Evolutionary conservation across 2,797 vertebrate genomes (phyloP), one percentile per base, ranked within the genome.

Genomic region (Labroides dimidiatus): DNA sequence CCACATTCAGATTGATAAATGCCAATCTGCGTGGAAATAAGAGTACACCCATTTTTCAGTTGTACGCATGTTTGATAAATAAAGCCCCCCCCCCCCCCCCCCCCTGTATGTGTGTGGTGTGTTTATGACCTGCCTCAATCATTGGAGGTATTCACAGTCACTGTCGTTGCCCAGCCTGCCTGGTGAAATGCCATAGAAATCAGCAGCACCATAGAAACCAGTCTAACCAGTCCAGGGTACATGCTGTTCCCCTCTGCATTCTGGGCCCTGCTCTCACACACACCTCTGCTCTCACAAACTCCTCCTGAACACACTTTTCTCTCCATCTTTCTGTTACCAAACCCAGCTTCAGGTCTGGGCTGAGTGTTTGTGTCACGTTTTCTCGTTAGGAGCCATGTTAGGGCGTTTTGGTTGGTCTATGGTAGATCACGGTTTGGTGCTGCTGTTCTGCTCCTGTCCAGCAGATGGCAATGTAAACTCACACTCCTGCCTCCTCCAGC

Each of bases 181-280:
- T 72, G 69, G 62, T 66, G 65, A 59, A 61, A 42, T 10, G 50
- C 84, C 84, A 82, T 68, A 82, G 72, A 72, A 80, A 85, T 81
- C 72, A 68, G 58, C 47, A 57, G 77, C 65, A 16, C 86, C 81
- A 82, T 79, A 83, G 80, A 84, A 89, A 89, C 84, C 87, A 82
- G 77, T 72, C 45, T 0, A 72, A 70, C 83, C 81, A 61, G 80
- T 84, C 63, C 57, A 42, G 80, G 53, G 64, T 64, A 75, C 81
- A 72, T 12, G 0, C 36, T 68, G 77, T 54, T 69, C 57, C 57
- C 19, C 54, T 30, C 43, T 41, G 20, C 6, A 44, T n/a, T 43
- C 19, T 30, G 36, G 36, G 50, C 19, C 0, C 21, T 23, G 23
- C 49, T 20, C n/a, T 11, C 49, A 42, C 47, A 19, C 14, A 1